Conservation (phyloP, 2,888 invertebrate species). For the Cantharis lateralis region DNA sequence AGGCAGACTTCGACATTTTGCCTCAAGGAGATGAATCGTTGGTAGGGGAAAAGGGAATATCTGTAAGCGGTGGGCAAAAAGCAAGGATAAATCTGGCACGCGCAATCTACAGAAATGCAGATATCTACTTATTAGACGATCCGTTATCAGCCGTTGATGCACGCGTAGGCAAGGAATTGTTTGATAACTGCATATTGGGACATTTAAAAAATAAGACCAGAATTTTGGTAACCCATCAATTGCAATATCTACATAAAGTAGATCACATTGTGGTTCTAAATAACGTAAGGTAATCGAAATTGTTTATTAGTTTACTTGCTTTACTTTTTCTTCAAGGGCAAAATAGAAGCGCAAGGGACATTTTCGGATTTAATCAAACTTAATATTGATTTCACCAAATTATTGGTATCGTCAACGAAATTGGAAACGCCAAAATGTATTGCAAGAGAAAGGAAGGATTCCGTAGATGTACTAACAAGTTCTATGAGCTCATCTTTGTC, state of each 20-base stretch:
- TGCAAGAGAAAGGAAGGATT: not conserved
- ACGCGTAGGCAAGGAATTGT: conserved; percentile 76
- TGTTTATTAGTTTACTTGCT: not conserved
- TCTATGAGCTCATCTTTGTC: not conserved
- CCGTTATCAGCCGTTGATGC: conserved; percentile 81
- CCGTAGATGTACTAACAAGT: not conserved
- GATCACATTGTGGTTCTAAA: conserved; percentile 62
- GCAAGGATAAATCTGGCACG: conserved; percentile 79
- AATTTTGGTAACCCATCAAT: conserved; percentile 74
- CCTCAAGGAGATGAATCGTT: conserved; percentile 60
- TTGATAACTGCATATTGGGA: conserved; percentile 70
- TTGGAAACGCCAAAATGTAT: conserved; percentile 25
- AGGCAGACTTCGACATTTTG: conserved; percentile 67
- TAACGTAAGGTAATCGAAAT: conserved; percentile 41
- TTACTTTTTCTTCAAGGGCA: conserved; percentile 56
- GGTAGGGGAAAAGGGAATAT: conserved; percentile 74
- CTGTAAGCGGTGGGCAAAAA: conserved; percentile 80
- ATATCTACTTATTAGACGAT: conserved; percentile 79
- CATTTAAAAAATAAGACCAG: conserved; percentile 63
- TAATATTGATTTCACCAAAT: conserved; percentile 66
- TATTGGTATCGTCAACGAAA: conserved; percentile 40
- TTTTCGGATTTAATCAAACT: conserved; percentile 62
- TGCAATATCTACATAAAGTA: conserved; percentile 65
- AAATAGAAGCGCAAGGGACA: conserved; percentile 63
- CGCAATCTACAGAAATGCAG: conserved; percentile 76